Evolutionary conservation across 2,113 vertebrate species (phyloP), one percentile per base, ranked within the genome.

Genomic region (Tenebrosternarchus preto): DNA sequence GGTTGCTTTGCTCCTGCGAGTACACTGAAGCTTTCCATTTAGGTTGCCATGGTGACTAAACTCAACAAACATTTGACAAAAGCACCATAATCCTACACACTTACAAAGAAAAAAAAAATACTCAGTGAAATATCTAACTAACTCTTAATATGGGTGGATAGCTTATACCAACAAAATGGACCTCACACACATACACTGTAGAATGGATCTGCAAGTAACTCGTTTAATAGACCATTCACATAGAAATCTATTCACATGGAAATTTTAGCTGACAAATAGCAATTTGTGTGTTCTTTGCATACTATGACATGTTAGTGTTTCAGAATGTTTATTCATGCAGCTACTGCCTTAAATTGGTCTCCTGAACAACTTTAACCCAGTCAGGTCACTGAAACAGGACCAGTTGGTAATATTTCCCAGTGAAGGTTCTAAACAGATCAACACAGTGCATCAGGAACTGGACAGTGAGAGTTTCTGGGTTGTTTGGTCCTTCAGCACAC

Each of bases 31-130:
- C 39, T 50, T 77, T 78, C 55, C 55, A 82, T 69, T 76, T 68
- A 82, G 56, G 79, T 87, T 83, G 69, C 73, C 57, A 82, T 83
- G 78, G 66, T 24, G 39, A 85, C 78, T 50, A 64, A 69, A 29
- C 50, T 39, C 43, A 81, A 73, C 66, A 81, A 76, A 50, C 31
- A 70, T 31, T 76, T 81, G 53, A 57, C 59, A 73, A 76, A 64
- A 43, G 57, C 78, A 55, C 46, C 27, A 22, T 66, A 67, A 78
- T 64, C 57, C 81, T 20, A 29, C 61, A 11, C 15, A 1, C 36
- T n/a, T 66, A 8, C 19, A 29, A 27, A 39, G 11, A 43, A 53
- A 36, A n/a, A n/a, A 61, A 66, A 31, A 77, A 73, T 22, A 39
- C 25, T n/a, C 56, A 22, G 15, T 36, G 1, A 36, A 71, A 6